A percentile compares a stretch with the other conserved stretches of the same genome.
These are phyloP conservation scores for Chymomyza caudatula DNA, from an alignment of 2,888 invertebrate genomes.

Conservation along the genomic window DNA sequence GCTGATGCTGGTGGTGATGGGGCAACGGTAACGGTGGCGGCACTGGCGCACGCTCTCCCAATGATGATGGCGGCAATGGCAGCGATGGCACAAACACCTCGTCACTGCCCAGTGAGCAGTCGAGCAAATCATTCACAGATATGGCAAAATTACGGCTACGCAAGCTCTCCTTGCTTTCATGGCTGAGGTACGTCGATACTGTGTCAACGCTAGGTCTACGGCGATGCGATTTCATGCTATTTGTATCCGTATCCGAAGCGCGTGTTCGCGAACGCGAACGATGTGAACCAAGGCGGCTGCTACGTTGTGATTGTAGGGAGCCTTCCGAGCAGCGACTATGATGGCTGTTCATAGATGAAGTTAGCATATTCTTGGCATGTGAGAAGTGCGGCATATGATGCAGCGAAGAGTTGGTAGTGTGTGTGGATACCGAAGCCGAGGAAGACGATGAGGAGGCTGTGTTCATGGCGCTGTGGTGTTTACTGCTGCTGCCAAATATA, in stretches of 20 bases:
- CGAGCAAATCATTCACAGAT: slow-evolving; percentile 83
- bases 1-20: slow-evolving; percentile 44
- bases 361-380: slow-evolving; percentile 73
- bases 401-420: slow-evolving; percentile 41
- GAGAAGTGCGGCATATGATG: slow-evolving; percentile 63
- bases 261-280: slow-evolving; percentile 77
- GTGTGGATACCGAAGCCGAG: slow-evolving; percentile 29
- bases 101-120: slow-evolving; percentile 86
- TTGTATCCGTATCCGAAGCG: slow-evolving; percentile 79
- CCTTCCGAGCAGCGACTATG: slow-evolving; percentile 77
- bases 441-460: slow-evolving; percentile 34
- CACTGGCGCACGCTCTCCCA: slow-evolving; percentile 72
- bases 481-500: slow-evolving; percentile 81
- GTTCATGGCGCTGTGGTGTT: slow-evolving; percentile 48
- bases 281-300: slow-evolving; percentile 74
- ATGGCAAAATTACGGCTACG: slow-evolving; percentile 80
- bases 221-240: slow-evolving; percentile 87
- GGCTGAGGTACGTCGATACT: slow-evolving; percentile 92
- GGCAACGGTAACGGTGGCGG: slow-evolving; percentile 65
- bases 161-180: slow-evolving; percentile 86
- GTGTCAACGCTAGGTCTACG: slow-evolving; percentile 91
- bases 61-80: slow-evolving; percentile 66
- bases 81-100: slow-evolving; percentile 81
- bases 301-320: slow-evolving; percentile 72
- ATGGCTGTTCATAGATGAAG: slow-evolving; percentile 76